Base-by-base conservation (phyloP, 2,797 vertebrate genomes). In the Pantherophis vulpinus region DNA sequence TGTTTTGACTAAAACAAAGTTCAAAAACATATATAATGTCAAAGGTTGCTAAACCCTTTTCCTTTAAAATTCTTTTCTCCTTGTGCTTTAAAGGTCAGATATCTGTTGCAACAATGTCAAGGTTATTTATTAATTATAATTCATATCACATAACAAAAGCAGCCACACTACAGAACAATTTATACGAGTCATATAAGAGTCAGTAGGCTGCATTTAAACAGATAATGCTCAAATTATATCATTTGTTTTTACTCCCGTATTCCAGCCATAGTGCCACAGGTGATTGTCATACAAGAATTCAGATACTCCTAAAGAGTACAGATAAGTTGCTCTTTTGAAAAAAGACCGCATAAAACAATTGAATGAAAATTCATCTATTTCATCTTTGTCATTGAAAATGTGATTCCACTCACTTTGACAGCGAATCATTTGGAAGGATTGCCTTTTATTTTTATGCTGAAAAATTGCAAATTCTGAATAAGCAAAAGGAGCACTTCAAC, bases 351-450 rank as follows among this genome's bases (percentile, higher is more conserved):
- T 58, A 56, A 51, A 87, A 58, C 9, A 59, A 54, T 56, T 18
- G 18, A 25, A 25, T 27, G 55, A 60, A 8, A 61, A 87, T 3
- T 56, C n/a, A 66, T 29, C 87, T 12, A 14, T 70, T 7, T 83
- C 91, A 5, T 29, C 18, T 60, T 66, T 89, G 0, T 32, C 54
- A 91, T n/a, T 47, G 95, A 94, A 83, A 66, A 92, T 54, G 0
- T 91, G 90, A 37, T 59, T 66, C 5, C 42, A 0, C 93, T 91
- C 32, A 9, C 91, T 94, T 92, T 90, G 51, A 63, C 27, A 94
- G 61, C 93, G 91, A 91, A 93, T 61, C 74, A 89, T 61, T 92
- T 29, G 11, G 23, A 95, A 91, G 37, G 32, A 18, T 32, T 93
- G 2, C 54, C 89, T 93, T 55, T 37, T 23, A 54, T 56, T 27